Evolutionary conservation across 2,797 vertebrate genomes (phyloP).

Genomic region (Pipistrellus nathusii): DNA sequence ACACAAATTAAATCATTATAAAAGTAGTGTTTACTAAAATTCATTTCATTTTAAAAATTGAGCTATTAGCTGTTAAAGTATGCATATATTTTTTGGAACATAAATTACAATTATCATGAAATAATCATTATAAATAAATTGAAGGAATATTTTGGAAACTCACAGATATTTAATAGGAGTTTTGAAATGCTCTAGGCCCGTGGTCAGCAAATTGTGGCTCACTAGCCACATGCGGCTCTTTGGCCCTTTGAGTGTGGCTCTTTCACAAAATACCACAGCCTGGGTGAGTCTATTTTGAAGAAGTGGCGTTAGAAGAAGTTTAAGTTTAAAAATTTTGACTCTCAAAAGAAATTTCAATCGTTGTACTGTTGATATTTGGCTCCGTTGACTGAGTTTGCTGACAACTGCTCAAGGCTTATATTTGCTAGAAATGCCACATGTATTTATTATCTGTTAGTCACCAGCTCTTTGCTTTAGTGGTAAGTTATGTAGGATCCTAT

Average conservation of each 20-base stretch:
- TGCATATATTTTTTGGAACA: not conserved
- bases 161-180: not conserved
- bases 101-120: not conserved
- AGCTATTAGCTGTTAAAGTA: not conserved
- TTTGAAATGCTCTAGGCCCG: not conserved
- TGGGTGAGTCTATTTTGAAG: too few relatives aligned
- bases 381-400: too few relatives aligned
- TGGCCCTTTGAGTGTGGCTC: too few relatives aligned
- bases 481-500: not conserved
- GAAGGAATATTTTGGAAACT: not conserved
- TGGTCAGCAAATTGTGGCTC: too few relatives aligned
- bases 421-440: not conserved
- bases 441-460: not conserved
- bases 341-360: too few relatives aligned
- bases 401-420: not conserved
- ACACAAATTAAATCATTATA: not conserved
- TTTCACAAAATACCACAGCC: too few relatives aligned
- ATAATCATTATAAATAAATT: not conserved
- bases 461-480: not conserved
- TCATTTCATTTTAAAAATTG: not conserved
- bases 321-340: too few relatives aligned
- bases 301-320: too few relatives aligned
- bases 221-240: too few relatives aligned
- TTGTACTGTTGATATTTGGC: too few relatives aligned
- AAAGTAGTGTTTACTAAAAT: not conserved